Percentiles rank a stretch among this genome's conserved stretches.
These are phyloP conservation scores for Acrocephalus kingi DNA, from an alignment of 2,113 vertebrate species.

Conservation along the genomic window DNA sequence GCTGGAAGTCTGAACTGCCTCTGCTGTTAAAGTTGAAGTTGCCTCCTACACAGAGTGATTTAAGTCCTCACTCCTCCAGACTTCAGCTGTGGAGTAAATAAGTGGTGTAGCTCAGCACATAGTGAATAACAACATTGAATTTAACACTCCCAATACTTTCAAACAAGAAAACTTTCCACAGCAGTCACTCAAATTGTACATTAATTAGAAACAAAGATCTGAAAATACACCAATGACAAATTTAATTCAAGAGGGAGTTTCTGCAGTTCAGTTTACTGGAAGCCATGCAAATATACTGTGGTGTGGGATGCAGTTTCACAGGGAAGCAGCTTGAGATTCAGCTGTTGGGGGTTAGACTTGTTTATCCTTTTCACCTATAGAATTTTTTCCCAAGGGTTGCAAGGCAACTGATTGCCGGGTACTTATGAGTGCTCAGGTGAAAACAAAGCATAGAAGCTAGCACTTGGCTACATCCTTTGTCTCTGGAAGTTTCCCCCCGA, in stretches of 20 bases:
- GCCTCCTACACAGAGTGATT: background rate
- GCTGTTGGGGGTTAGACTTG: too few species aligned
- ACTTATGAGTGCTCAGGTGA: too few species aligned
- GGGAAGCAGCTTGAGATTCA: background rate
- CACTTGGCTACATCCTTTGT: too few species aligned
- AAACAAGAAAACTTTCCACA: background rate
- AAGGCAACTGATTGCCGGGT: too few species aligned
- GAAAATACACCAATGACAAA: background rate
- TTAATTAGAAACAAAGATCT: background rate
- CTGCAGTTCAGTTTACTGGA: background rate
- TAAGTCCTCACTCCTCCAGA: background rate
- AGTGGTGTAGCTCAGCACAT: background rate
- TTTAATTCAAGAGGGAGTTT: background rate
- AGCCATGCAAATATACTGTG: background rate
- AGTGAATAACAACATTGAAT: background rate
- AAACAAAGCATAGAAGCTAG: too few species aligned
- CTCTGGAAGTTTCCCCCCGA: too few species aligned
- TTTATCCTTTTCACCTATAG: too few species aligned
- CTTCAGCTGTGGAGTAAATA: background rate
- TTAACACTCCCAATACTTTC: background rate
- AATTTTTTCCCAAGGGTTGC: too few species aligned
- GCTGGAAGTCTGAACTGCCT: background rate
- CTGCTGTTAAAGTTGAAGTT: background rate
- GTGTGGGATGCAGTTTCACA: background rate
- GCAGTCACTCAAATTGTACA: background rate